phyloP scores from a whole-genome alignment of 2,113 vertebrate species.

The Brachypodius melanocephalos region DNA sequence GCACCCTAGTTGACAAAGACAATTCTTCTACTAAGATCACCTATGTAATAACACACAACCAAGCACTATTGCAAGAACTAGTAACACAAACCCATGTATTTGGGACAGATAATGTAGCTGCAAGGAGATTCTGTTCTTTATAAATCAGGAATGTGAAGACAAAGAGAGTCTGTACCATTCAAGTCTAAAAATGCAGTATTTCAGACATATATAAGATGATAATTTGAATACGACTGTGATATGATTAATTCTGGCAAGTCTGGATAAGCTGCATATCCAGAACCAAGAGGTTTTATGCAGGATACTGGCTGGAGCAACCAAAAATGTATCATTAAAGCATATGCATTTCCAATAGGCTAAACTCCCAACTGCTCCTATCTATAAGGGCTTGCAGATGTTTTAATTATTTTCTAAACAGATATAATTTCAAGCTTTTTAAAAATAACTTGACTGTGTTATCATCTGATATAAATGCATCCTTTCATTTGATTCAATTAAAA shows the following conservation, averaged over 20 bases:
- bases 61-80: background rate
- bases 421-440: background rate
- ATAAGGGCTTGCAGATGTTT: background rate
- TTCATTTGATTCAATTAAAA: constrained; percentile 5
- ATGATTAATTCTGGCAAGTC: background rate
- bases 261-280: background rate
- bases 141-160: background rate
- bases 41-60: background rate
- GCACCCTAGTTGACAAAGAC: background rate
- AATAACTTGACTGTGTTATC: background rate
- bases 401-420: background rate
- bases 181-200: background rate
- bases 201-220: background rate
- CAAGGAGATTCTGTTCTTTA: background rate
- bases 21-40: background rate
- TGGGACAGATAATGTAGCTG: background rate
- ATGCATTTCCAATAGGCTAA: background rate
- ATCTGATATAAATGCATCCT: background rate
- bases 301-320: background rate
- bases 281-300: background rate
- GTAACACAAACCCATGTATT: background rate
- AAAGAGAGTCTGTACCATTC: background rate
- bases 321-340: background rate
- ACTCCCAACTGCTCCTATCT: background rate
- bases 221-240: background rate